A percentile compares a stretch with the other conserved stretches of the same genome.
These are phyloP conservation scores for Himantopus leucocephalus DNA, from an alignment of 2,113 vertebrate genomes.

Conservation along the genomic window DNA sequence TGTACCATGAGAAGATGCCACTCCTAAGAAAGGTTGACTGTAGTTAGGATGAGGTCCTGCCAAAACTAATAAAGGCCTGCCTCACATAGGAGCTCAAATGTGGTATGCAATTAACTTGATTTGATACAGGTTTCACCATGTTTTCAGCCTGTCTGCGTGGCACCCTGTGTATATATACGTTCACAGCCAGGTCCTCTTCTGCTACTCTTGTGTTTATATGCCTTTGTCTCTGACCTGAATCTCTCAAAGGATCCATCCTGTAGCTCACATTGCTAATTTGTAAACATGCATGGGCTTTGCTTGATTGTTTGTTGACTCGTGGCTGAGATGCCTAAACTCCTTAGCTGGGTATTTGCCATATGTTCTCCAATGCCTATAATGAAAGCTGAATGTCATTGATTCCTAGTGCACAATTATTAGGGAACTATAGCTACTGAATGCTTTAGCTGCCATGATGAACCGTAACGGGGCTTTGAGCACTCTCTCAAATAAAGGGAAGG, in stretches of 20 bases:
- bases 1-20: background rate
- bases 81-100: fast-evolving
- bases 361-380: background rate
- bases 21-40: background rate
- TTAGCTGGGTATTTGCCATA: background rate
- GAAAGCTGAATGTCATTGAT: background rate
- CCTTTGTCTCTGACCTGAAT: background rate
- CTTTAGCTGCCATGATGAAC: background rate
- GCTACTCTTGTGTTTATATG: background rate
- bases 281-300: background rate
- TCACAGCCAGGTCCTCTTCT: background rate
- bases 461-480: background rate
- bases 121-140: background rate
- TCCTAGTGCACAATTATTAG: background rate
- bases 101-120: background rate
- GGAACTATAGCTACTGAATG: background rate
- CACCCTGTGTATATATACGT: background rate
- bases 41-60: background rate
- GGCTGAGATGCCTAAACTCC: background rate
- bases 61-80: background rate
- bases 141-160: background rate
- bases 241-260: background rate
- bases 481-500: background rate
- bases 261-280: background rate
- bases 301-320: background rate